Conservation (phyloP, 92 coral and sea anemone genomes). For the Porites evermanni region DNA sequence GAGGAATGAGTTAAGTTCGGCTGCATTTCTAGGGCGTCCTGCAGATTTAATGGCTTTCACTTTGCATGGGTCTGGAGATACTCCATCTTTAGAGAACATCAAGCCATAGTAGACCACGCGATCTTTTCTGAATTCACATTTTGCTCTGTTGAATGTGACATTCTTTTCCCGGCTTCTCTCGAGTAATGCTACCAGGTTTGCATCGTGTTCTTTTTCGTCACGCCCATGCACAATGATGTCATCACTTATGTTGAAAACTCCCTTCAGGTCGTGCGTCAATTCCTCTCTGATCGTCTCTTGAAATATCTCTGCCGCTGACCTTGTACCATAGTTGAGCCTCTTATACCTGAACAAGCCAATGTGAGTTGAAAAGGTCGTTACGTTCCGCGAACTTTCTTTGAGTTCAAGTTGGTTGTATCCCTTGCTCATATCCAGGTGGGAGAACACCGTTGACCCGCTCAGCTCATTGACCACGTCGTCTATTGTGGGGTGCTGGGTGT, state of each 20-base stretch:
- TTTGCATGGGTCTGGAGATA: constrained; percentile 19
- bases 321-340: no score
- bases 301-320: no score
- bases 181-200: no score
- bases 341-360: not conserved
- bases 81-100: constrained; percentile 19
- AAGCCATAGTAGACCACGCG: constrained; percentile 28
- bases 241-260: no score
- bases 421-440: not conserved
- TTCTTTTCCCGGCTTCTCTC: constrained; percentile 3
- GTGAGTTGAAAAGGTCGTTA: not conserved
- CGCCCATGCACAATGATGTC: no score
- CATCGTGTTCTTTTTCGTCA: no score
- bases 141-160: constrained; percentile 21
- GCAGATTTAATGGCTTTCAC: constrained; percentile 4
- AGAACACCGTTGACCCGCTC: not conserved
- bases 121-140: constrained; percentile 46
- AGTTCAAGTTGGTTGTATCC: not conserved
- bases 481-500: no score
- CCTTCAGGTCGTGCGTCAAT: no score
- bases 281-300: no score
- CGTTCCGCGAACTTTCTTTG: no score
- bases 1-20: constrained; percentile 19
- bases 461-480: no score
- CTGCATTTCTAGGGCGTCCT: not conserved